phyloP scores from a whole-genome alignment of 2,113 vertebrate genomes.

The Emydura subglobosa region DNA sequence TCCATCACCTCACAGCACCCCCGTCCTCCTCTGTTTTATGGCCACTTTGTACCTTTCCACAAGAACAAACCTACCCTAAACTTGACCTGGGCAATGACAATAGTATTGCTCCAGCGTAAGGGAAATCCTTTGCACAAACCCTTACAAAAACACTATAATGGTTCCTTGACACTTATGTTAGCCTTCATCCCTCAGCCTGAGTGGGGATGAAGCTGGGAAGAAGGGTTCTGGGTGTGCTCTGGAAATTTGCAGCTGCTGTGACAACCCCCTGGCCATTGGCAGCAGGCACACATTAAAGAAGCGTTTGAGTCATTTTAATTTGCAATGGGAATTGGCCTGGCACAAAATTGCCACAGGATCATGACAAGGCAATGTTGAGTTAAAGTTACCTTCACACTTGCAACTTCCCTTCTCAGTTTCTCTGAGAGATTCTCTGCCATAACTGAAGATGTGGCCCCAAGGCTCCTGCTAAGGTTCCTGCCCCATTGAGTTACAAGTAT shows the following conservation, averaged over 20 bases:
- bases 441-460: background rate
- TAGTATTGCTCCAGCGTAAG: background rate
- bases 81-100: background rate
- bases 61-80: background rate
- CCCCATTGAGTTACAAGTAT: accelerated
- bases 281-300: background rate
- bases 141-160: background rate
- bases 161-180: background rate
- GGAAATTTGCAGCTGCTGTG: background rate
- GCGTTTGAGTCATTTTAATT: background rate
- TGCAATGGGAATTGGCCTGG: background rate
- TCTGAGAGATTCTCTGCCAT: background rate
- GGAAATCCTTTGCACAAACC: background rate
- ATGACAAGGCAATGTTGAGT: background rate
- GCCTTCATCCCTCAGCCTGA: background rate
- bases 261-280: background rate
- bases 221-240: background rate
- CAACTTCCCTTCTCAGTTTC: background rate
- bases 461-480: background rate
- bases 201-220: no score
- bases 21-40: background rate
- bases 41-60: background rate
- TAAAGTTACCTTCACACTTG: no score
- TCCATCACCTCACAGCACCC: background rate
- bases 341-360: accelerated